A percentile compares a stretch with the other conserved stretches of the same genome.
phyloP scores from a whole-genome alignment of 2,113 vertebrate species.

The Otus sunia region DNA sequence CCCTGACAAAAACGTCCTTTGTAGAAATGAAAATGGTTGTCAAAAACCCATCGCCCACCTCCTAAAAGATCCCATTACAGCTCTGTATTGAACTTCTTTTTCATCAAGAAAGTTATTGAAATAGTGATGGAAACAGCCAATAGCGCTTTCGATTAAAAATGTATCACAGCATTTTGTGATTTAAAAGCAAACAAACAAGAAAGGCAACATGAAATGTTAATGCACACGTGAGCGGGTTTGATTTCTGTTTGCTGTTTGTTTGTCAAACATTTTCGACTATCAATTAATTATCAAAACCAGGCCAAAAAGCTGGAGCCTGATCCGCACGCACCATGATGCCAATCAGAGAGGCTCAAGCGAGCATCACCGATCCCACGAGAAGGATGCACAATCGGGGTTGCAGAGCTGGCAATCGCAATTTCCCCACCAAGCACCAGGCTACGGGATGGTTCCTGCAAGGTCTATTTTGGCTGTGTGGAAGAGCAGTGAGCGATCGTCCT shows the following conservation, averaged over 20 bases:
- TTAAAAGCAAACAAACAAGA: constrained; percentile 56
- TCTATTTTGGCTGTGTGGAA: background rate
- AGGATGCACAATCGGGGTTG: background rate
- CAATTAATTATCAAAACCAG: constrained; percentile 53
- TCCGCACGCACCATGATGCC: accelerated
- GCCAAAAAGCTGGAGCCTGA: background rate
- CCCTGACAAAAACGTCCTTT: constrained; percentile 26
- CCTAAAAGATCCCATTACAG: constrained; percentile 36
- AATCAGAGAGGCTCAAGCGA: accelerated
- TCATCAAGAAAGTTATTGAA: constrained; percentile 6
- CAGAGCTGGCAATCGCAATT: background rate
- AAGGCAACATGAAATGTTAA: constrained; percentile 34
- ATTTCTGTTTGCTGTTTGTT: background rate
- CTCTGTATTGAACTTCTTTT: constrained; percentile 8
- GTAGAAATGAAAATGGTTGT: background rate
- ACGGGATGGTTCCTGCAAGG: background rate
- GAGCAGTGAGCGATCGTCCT: background rate
- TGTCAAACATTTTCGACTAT: constrained; percentile 5
- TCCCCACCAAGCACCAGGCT: background rate
- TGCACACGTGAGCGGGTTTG: background rate
- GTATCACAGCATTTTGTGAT: constrained; percentile 47
- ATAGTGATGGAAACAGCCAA: constrained; percentile 17
- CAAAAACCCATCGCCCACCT: background rate
- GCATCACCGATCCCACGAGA: accelerated
- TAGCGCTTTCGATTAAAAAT: constrained; percentile 46